phyloP scores from a whole-genome alignment of 2,888 invertebrate species.

The Ectemnius cavifrons region DNA sequence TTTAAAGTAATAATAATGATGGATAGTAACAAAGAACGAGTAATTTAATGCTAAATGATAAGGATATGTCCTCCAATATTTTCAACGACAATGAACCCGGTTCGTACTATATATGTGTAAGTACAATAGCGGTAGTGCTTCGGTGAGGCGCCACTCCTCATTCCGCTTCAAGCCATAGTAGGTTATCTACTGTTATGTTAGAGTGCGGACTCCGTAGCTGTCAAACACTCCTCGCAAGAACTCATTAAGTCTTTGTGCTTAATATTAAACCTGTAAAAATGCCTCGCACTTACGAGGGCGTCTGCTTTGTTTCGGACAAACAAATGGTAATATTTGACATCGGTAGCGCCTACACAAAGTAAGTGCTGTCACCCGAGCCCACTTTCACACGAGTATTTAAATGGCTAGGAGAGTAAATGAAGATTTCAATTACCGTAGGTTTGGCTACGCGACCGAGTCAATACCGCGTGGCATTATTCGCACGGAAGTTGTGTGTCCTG shows the following conservation, averaged over 20 bases:
- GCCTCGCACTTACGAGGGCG: constrained; percentile 88
- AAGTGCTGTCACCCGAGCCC: constrained; percentile 69
- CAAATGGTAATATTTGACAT: constrained; percentile 94
- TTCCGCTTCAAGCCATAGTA: too few relatives aligned
- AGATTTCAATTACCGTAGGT: constrained; percentile 79
- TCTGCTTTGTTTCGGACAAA: constrained; percentile 89
- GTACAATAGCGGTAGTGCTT: too few relatives aligned
- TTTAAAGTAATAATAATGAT: too few relatives aligned
- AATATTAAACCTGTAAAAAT: constrained; percentile 75
- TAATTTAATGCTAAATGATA: too few relatives aligned
- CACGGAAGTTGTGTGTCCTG: constrained; percentile 85
- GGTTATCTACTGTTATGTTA: constrained; percentile 8
- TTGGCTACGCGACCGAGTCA: constrained; percentile 94
- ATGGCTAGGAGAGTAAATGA: neutral
- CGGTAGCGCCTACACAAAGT: constrained; percentile 96
- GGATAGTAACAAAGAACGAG: too few relatives aligned
- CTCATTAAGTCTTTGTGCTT: too few relatives aligned
- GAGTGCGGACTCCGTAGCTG: too few relatives aligned
- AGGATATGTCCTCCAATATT: too few relatives aligned
- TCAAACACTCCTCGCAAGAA: too few relatives aligned
- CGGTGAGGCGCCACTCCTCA: too few relatives aligned
- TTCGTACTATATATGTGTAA: too few relatives aligned
- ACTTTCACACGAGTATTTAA: constrained; percentile 6
- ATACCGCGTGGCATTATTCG: constrained; percentile 93
- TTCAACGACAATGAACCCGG: too few relatives aligned